These are phyloP conservation scores for Nesoenas mayeri DNA, from an alignment of 2,113 vertebrate species.

Conservation along the genomic window DNA sequence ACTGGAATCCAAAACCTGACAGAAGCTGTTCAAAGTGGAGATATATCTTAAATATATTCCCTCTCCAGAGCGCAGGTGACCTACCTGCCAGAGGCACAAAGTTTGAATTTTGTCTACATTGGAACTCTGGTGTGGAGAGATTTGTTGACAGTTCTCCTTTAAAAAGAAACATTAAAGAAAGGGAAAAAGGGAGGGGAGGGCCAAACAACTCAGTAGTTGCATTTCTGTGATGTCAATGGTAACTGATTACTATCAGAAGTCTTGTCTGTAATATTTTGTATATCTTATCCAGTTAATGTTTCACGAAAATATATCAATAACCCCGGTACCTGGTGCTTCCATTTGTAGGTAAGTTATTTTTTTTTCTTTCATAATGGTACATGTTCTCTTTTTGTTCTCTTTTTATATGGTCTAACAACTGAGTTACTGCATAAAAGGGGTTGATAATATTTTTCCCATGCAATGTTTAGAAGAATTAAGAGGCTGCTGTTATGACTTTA, in stretches of 20 bases:
- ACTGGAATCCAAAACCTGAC: neutral
- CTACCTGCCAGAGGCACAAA: neutral
- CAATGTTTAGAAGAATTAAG: neutral
- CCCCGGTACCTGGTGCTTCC: neutral
- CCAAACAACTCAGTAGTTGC: neutral
- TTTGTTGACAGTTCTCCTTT: neutral
- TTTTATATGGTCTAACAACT: neutral
- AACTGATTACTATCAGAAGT: neutral
- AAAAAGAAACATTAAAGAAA: neutral
- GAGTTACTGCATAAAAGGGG: neutral
- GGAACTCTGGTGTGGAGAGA: neutral
- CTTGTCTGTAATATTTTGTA: neutral
- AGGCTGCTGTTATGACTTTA: neutral
- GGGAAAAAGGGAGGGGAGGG: neutral
- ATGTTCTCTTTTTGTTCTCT: neutral
- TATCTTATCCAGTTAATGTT: neutral
- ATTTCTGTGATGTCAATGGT: neutral
- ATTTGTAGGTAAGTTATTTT: neutral
- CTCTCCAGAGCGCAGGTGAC: neutral
- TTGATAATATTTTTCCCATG: neutral
- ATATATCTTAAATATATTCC: neutral
- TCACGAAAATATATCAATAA: neutral
- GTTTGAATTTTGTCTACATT: neutral
- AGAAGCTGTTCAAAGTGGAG: neutral
- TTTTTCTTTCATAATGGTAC: neutral